These are phyloP conservation scores for Meandrina meandrites DNA, from an alignment of 92 coral and sea anemone genomes.

Conservation along the genomic window DNA sequence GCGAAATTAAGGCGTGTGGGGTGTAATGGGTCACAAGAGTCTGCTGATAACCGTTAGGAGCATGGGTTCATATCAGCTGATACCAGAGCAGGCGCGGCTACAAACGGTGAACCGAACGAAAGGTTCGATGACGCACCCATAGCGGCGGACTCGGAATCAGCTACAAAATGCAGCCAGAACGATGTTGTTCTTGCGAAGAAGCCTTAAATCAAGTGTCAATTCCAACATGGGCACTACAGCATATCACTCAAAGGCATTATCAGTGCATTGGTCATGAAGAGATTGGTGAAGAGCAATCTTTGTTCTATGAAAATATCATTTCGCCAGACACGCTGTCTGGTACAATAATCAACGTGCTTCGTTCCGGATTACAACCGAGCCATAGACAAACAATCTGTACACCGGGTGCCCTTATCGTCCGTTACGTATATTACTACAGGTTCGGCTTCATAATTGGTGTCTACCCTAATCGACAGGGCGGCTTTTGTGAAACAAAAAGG, in stretches of 20 bases:
- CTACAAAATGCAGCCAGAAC: too few relatives aligned
- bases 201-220: neutral
- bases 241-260: neutral
- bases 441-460: neutral
- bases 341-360: neutral
- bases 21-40: too few relatives aligned
- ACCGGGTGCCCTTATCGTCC: neutral
- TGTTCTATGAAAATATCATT: neutral
- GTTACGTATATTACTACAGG: neutral
- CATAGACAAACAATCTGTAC: too few relatives aligned
- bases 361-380: neutral
- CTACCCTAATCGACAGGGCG: neutral
- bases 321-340: neutral
- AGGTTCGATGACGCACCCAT: too few relatives aligned
- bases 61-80: too few relatives aligned
- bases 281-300: neutral
- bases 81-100: too few relatives aligned
- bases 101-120: too few relatives aligned
- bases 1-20: too few relatives aligned
- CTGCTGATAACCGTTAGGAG: too few relatives aligned
- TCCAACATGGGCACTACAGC: neutral
- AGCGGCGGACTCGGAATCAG: too few relatives aligned
- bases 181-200: neutral
- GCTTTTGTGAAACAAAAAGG: neutral
- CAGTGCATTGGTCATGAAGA: too few relatives aligned